Evolutionary conservation across 2,113 vertebrate genomes (phyloP).

Genomic region (Crotalus viridis): DNA sequence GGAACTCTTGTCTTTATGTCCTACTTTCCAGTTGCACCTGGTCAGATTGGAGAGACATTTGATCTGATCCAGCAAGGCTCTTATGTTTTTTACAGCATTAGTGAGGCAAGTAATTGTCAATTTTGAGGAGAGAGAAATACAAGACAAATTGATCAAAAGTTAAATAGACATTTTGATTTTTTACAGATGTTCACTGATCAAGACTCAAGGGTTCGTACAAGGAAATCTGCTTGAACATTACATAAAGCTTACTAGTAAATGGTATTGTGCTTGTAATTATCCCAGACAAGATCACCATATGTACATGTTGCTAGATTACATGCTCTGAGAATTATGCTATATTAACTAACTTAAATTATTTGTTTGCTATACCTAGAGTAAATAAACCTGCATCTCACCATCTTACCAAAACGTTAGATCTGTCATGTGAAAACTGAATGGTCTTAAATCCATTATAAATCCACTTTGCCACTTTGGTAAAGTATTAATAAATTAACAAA

Average conservation of each 20-base stretch:
- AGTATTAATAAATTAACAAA: not conserved
- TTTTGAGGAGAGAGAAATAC: not conserved
- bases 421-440: not conserved
- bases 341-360: not conserved
- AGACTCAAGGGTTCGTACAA: not conserved
- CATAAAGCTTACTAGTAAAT: not conserved
- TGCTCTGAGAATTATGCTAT: not conserved
- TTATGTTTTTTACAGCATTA: slow-evolving; percentile 5
- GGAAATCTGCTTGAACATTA: not conserved
- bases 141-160: slow-evolving; percentile 17
- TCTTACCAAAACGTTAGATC: not conserved
- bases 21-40: not conserved
- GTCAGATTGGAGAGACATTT: not conserved
- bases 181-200: not conserved
- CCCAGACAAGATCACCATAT: not conserved
- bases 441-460: not conserved
- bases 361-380: not conserved
- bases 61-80: not conserved
- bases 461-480: not conserved
- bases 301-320: not conserved
- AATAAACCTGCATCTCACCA: not conserved
- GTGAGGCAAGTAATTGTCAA: not conserved
- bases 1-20: not conserved
- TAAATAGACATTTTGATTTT: slow-evolving; percentile 10
- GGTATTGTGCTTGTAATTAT: not conserved